Evolutionary conservation across 2,888 invertebrate genomes (phyloP).

Genomic region (Trypoxylon attenuatum): DNA sequence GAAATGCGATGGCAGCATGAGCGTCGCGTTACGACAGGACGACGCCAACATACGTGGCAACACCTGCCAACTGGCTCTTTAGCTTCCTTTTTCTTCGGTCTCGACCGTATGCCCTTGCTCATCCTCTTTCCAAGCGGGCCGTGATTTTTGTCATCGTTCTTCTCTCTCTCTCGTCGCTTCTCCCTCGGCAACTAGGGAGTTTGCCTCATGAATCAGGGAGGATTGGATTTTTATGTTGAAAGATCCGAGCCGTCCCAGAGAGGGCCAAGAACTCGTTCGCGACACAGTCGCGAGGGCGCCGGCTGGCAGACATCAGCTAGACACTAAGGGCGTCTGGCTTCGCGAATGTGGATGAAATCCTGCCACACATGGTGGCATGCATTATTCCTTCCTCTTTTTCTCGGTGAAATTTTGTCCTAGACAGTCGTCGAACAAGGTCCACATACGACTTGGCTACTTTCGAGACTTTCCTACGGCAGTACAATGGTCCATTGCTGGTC

Average conservation of each 20-base stretch:
- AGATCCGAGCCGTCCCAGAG: constrained; percentile 41
- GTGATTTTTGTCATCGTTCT: not conserved
- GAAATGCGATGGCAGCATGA: not conserved
- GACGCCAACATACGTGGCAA: constrained; percentile 25
- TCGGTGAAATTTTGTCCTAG: constrained; percentile 11
- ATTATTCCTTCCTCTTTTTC: not conserved
- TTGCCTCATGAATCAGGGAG: constrained; percentile 45
- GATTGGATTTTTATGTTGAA: constrained; percentile 63
- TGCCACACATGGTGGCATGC: not conserved
- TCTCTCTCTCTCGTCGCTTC: constrained; percentile 13
- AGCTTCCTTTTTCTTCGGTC: constrained; percentile 8
- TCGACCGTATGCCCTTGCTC: constrained; percentile 6
- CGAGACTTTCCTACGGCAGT: constrained; percentile 13
- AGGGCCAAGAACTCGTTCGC: not conserved
- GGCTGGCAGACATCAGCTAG: not conserved
- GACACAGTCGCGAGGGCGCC: no score
- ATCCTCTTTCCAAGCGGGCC: constrained; percentile 9
- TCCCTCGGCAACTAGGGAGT: constrained; percentile 9
- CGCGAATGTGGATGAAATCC: not conserved
- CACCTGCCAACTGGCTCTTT: constrained; percentile 39
- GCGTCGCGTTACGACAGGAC: constrained; percentile 13
- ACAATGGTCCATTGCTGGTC: constrained; percentile 58
- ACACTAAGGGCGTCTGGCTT: not conserved
- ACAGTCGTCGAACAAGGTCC: constrained; percentile 34
- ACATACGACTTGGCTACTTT: constrained; percentile 7